These are phyloP conservation scores for Aphis craccivora DNA, from an alignment of 1,140 invertebrate species.

Conservation along the genomic window DNA sequence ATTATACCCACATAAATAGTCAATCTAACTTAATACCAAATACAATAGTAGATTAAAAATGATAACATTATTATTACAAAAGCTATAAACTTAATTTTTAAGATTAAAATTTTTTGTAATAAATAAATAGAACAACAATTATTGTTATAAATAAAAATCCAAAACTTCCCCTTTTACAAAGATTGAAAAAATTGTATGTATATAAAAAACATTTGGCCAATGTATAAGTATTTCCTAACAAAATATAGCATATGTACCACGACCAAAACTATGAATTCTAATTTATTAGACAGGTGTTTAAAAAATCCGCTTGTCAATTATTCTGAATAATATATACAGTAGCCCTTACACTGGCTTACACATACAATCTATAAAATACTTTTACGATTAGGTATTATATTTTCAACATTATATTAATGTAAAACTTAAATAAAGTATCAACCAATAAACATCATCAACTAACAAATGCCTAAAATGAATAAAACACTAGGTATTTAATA, in stretches of 20 bases:
- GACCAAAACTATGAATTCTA: conserved; percentile 35
- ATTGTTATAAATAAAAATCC: too few relatives aligned
- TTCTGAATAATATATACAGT: background rate
- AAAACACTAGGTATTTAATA: background rate
- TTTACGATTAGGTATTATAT: conserved; percentile 5
- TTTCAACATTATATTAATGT: background rate
- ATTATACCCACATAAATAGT: background rate
- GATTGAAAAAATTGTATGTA: too few relatives aligned
- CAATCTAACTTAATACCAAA: background rate
- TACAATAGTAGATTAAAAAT: background rate
- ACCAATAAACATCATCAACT: background rate
- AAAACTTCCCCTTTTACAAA: too few relatives aligned
- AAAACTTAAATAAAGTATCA: background rate
- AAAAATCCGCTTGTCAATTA: conserved; percentile 13
- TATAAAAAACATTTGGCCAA: background rate
- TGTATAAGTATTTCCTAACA: conserved; percentile 11
- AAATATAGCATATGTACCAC: conserved; percentile 37
- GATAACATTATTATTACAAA: background rate
- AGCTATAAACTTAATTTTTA: background rate
- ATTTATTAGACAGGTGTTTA: conserved; percentile 50
- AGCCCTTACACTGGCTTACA: background rate
- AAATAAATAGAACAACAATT: too few relatives aligned
- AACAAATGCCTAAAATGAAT: background rate
- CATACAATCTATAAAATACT: background rate
- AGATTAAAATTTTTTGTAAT: too few relatives aligned